These are phyloP conservation scores for Trichacis sp. DNA, from an alignment of 2,888 invertebrate species.

Conservation along the genomic window DNA sequence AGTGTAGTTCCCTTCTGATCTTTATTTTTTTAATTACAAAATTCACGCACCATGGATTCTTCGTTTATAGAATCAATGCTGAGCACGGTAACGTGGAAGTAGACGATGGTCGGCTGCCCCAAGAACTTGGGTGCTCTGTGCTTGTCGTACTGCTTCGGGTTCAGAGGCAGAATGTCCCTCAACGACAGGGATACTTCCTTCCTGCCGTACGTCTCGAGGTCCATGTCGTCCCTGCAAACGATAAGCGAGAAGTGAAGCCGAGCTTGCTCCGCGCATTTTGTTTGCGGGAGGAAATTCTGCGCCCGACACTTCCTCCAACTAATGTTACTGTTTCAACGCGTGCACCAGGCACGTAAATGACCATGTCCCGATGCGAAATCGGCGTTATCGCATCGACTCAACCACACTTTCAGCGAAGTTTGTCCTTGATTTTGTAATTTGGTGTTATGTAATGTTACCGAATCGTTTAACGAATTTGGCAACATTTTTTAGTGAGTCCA, in stretches of 20 bases:
- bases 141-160: constrained; percentile 89
- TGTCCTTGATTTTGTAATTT: no score
- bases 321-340: constrained; percentile 35
- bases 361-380: constrained; percentile 20
- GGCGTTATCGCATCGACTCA: no score
- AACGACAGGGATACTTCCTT: constrained; percentile 80
- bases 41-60: constrained; percentile 84
- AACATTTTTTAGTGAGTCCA: no score
- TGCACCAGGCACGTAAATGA: constrained; percentile 28
- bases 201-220: constrained; percentile 63
- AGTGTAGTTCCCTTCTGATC: no score
- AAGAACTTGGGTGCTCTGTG: constrained; percentile 88
- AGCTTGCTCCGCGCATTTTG: constrained; percentile 33
- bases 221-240: constrained; percentile 63
- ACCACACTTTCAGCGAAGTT: no score
- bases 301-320: constrained; percentile 37
- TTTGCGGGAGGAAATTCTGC: constrained; percentile 31
- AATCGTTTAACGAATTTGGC: no score
- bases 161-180: constrained; percentile 86
- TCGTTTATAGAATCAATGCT: constrained; percentile 96
- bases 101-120: constrained; percentile 89
- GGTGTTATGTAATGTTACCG: no score
- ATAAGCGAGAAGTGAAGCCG: constrained; percentile 47
- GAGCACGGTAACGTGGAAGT: constrained; percentile 91
- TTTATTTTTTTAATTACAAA: no score